phyloP scores from a whole-genome alignment of 2,797 vertebrate species.

The Hydrophis major region DNA sequence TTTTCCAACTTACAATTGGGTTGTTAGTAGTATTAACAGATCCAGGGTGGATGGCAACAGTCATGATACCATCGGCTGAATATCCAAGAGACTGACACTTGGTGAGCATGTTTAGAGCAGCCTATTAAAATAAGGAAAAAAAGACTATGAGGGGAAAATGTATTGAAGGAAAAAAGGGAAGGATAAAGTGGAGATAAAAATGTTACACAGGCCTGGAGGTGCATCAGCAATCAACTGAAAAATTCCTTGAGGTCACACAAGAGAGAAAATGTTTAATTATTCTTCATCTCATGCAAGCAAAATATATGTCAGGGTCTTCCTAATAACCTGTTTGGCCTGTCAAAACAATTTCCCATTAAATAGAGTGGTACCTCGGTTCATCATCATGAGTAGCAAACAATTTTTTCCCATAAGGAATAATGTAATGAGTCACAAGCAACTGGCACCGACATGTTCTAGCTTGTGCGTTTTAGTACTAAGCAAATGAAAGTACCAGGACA shows the following conservation, averaged over 20 bases:
- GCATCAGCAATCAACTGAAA: background rate
- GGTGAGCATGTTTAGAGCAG: constrained; percentile 10
- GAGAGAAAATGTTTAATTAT: background rate
- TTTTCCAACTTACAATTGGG: background rate
- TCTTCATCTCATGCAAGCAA: background rate
- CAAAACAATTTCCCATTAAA: background rate
- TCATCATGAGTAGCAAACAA: background rate
- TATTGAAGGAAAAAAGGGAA: background rate
- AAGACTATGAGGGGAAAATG: background rate
- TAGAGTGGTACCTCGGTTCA: too few species aligned
- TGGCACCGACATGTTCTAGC: background rate
- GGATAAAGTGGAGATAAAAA: background rate
- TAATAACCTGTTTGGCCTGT: background rate
- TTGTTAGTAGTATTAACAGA: constrained; percentile 44
- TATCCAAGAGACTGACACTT: constrained; percentile 5
- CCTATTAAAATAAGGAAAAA: background rate
- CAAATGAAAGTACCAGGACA: background rate
- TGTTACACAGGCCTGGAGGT: background rate
- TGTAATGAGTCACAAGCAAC: too few species aligned
- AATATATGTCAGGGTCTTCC: background rate
- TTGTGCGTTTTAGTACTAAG: background rate
- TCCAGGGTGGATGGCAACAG: constrained; percentile 36
- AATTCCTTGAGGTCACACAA: background rate
- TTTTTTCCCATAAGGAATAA: background rate
- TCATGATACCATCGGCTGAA: constrained; percentile 45